phyloP scores from a whole-genome alignment of 2,888 invertebrate genomes.

The Volucella bombylans region DNA sequence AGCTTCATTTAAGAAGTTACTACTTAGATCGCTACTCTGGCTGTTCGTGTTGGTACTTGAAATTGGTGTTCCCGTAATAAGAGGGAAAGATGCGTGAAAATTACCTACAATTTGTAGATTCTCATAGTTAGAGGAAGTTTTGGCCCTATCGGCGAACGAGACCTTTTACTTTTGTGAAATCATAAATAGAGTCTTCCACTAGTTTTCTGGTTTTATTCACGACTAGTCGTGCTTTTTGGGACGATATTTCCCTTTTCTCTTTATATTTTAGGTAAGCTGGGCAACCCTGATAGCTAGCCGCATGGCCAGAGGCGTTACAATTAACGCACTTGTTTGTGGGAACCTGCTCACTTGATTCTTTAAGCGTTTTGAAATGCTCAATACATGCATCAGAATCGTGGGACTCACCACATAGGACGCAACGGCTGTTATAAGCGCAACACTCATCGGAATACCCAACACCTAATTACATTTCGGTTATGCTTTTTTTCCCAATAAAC shows the following conservation, averaged over 20 bases:
- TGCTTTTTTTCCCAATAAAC: constrained; percentile 1
- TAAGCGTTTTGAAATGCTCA: background rate
- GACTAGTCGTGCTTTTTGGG: background rate
- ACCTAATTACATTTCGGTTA: background rate
- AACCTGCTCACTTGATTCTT: background rate
- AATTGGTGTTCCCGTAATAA: too few species aligned
- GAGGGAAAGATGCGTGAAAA: background rate
- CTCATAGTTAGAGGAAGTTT: background rate
- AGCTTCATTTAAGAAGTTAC: too few species aligned
- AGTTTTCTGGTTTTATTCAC: background rate
- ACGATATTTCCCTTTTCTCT: background rate
- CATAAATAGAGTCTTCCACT: background rate
- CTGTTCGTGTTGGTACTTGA: too few species aligned
- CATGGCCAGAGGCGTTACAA: background rate
- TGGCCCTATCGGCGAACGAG: constrained; percentile 4
- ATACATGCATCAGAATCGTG: background rate
- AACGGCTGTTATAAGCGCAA: background rate
- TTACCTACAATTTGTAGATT: background rate
- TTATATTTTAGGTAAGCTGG: background rate
- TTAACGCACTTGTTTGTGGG: background rate
- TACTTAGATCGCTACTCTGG: too few species aligned
- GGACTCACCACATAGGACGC: constrained; percentile 1
- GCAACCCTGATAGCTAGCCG: background rate
- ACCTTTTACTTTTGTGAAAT: background rate
- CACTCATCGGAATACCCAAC: background rate